Evolutionary conservation across 2,888 invertebrate genomes (phyloP), one percentile per base, ranked within the genome.

Genomic region (Orchesella flavescens): DNA sequence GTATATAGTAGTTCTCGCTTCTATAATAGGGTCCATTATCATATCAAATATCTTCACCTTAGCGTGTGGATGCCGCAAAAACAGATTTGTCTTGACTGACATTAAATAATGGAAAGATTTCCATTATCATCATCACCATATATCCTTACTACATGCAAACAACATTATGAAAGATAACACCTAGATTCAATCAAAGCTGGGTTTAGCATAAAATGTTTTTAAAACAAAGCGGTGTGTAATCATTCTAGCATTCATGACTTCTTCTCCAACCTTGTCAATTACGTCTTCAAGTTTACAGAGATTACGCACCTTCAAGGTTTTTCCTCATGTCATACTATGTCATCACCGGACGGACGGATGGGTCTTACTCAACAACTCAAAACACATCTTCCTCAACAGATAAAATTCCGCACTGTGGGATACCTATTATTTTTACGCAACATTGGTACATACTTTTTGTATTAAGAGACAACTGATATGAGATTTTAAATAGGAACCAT

Each of bases 261-360:
- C 57, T 63, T 63, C 57, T 17, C 17, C 66, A 66, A 17, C 66
- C 66, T 66, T 66, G 66, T 19, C 66, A 66, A 44, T 66, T 66
- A 44, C 19, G 66, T 66, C 66, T 66, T 66, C 66, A 66, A 66
- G 66, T 66, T 66, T 66, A 66, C 17, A 44, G 17, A 66, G 66
- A 66, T 66, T 66, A 44, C 23, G 53, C 34, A 49, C 12, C 46
- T 53, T 78, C 59, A 78, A 71, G 78, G 78, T 63, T 78, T 78
- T 71, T 78, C 78, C 69, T 78, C 71, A 69, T 78, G 71, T 61
- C 71, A 61, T 63, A 61, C 21, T 59, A 61, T 73, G 34, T 34
- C 34, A 34, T 34, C 34, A 34, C 34, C 34, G 34, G 34, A 34
- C 34, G 34, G 34, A 34, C 34, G 34, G 34, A 34, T 34, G 34